Conservation (phyloP, 2,888 invertebrate genomes). For the Amorpha juglandis region DNA sequence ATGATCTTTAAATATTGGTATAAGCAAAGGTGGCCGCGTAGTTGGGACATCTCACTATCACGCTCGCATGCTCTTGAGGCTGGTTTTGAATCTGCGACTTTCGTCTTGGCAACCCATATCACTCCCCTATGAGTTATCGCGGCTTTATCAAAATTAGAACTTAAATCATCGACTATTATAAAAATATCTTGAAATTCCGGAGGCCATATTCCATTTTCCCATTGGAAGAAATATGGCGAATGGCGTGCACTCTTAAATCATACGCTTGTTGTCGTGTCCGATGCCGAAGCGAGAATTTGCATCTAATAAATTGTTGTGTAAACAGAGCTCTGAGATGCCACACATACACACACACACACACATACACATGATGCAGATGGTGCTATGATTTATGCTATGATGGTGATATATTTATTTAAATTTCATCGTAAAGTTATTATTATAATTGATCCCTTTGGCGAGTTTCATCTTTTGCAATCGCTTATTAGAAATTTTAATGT, state of each 20-base stretch:
- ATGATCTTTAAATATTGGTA: too few relatives aligned
- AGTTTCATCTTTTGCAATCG: neutral
- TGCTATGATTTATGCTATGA: neutral
- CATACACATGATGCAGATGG: constrained; percentile 1
- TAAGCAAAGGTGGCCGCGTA: too few relatives aligned
- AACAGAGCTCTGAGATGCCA: constrained; percentile 11
- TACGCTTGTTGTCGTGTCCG: constrained; percentile 17
- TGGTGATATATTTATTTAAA: too few relatives aligned
- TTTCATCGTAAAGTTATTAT: too few relatives aligned
- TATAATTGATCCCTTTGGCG: too few relatives aligned
- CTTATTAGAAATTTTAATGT: neutral
- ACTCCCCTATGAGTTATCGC: too few relatives aligned
- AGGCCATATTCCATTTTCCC: constrained; percentile 5
- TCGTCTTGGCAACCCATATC: too few relatives aligned
- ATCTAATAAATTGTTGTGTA: constrained; percentile 22
- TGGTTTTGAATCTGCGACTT: too few relatives aligned
- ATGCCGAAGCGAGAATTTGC: constrained; percentile 8
- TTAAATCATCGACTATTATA: too few relatives aligned
- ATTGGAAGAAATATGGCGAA: constrained; percentile 20
- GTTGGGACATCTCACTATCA: too few relatives aligned
- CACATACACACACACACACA: neutral
- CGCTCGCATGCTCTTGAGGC: too few relatives aligned
- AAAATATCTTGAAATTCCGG: neutral
- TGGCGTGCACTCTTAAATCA: constrained; percentile 16
- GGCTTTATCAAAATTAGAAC: too few relatives aligned